Base-by-base conservation (phyloP, 2,113 vertebrate species). In the Paratilapia polleni region DNA sequence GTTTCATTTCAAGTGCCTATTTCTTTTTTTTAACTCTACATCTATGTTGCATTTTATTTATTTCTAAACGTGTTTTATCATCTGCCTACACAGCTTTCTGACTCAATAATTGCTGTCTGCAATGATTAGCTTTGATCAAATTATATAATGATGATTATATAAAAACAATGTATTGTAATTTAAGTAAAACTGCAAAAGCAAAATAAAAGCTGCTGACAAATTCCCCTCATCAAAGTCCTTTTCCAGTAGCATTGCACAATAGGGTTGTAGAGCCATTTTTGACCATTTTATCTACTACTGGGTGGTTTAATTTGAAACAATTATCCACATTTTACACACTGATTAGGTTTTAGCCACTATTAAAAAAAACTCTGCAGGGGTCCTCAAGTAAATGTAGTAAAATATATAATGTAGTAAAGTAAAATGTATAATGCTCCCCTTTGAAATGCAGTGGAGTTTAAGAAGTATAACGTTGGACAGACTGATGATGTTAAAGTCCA, bases 101-200 rank as follows among this genome's bases (percentile, higher is more conserved):
- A 26, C 34, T 59, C 34, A 2, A 8, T 31, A 57, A 57, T 75
- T 5, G 1, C 34, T 22, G 3, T 28, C 15, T 19, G 74, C 19
- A 26, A 36, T 19, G 6, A 43, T 0, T 26, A 56, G 24, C 22
- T 77, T 0, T 41, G 74, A 38, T 76, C 14, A 58, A 76, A 26
- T 8, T 0, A 49, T 31, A 6, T 6, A 73, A 24, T 52, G 8
- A 56, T n/a, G n/a, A 54, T n/a, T n/a, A 1, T 4, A 3, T 56
- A 56, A 52, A 52, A 52, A 20, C 26, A 0, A 31, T 52, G 24
- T 10, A 1, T 73, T 73, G 43, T 20, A 31, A 31, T 52, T 52
- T n/a, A 28, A 47, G 15, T 49, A 43, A 49, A 70, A 70, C 43
- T 70, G 10, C 43, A 70, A 70, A 49, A 70, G 41, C 38, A 66